Base-by-base conservation (phyloP, 2,797 vertebrate species). In the Sparidentex hasta region DNA sequence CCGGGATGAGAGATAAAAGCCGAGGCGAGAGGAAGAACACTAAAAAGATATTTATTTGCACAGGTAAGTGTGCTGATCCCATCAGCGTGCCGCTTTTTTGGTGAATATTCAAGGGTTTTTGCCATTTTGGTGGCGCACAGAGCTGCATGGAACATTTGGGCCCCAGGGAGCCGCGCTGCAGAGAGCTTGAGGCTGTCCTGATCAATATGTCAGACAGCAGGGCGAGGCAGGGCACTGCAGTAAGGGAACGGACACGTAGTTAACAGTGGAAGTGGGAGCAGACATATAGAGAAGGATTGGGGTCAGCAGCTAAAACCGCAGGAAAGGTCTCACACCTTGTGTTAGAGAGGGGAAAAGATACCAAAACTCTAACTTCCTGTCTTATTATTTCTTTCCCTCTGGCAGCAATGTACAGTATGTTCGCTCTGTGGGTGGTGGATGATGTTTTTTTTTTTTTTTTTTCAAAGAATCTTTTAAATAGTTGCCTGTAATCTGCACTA, bases 201-300 rank as follows among this genome's bases (percentile, higher is more conserved):
- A 93, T 93, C 93, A 76, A 93, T 93, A 92, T 51, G 41, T 74
- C 84, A 89, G 85, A 72, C 79, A 81, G 80, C 5, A 4, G 80
- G 75, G 82, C 68, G 73, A 90, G 87, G 85, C 78, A 83, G 90
- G 85, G 82, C 81, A 89, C 89, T 92, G 92, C 93, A 85, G 93
- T 82, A 83, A 83, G 78, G 86, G 69, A 83, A 86, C 56, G 57
- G 76, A 70, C 44, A 71, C 71, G 4, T 54, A 71, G 78, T 83
- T 81, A 83, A 85, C 33, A 62, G 58, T 21, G 25, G 66, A 75
- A 62, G 44, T 67, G 70, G 72, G 76, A 84, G 81, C 38, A 38
- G 64, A 74, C 27, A 50, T 55, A 70, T 47, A 55, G 25, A 48
- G 65, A 84, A 51, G 23, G 47, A 80, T 46, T 46, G 33, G 9